Evolutionary conservation across 2,888 invertebrate species (phyloP).

Genomic region (Endotricha flammealis): DNA sequence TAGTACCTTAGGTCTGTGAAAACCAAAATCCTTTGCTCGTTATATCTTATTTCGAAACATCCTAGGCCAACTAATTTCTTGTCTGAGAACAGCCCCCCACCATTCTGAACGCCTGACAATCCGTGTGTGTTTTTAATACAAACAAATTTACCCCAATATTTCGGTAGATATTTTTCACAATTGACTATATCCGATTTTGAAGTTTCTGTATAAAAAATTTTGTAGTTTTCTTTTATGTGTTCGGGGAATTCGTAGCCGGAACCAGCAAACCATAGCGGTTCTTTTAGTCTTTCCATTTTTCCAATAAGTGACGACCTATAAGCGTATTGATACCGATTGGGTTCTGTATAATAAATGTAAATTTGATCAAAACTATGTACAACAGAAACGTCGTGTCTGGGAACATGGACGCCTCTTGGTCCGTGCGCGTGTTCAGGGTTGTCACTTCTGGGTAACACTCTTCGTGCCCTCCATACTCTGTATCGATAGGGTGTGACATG

Average conservation of each 20-base stretch:
- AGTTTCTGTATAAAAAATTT: constrained; percentile 27
- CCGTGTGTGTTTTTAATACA: constrained; percentile 32
- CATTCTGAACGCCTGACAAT: constrained; percentile 39
- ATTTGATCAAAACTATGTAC: constrained; percentile 39
- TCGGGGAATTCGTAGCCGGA: constrained; percentile 36
- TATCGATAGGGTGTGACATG: constrained; percentile 41
- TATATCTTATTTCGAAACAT: constrained; percentile 51
- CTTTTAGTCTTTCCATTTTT: background rate
- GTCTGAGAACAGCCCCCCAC: constrained; percentile 30
- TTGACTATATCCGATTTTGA: constrained; percentile 22
- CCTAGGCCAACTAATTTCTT: constrained; percentile 33
- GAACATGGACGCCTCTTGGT: constrained; percentile 35
- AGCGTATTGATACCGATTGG: constrained; percentile 26
- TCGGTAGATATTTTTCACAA: constrained; percentile 44
- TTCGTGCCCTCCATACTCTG: constrained; percentile 37
- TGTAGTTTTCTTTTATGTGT: constrained; percentile 46
- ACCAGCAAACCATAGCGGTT: constrained; percentile 28
- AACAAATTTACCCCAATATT: constrained; percentile 56
- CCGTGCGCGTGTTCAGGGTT: constrained; percentile 56
- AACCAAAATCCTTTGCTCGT: constrained; percentile 42
- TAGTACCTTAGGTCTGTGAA: constrained; percentile 55
- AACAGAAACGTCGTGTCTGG: constrained; percentile 41
- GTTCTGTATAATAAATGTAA: constrained; percentile 22
- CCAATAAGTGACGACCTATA: constrained; percentile 17
- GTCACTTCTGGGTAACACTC: constrained; percentile 35